Conservation (phyloP, 2,888 invertebrate genomes). For the Ophioninae sp. region DNA sequence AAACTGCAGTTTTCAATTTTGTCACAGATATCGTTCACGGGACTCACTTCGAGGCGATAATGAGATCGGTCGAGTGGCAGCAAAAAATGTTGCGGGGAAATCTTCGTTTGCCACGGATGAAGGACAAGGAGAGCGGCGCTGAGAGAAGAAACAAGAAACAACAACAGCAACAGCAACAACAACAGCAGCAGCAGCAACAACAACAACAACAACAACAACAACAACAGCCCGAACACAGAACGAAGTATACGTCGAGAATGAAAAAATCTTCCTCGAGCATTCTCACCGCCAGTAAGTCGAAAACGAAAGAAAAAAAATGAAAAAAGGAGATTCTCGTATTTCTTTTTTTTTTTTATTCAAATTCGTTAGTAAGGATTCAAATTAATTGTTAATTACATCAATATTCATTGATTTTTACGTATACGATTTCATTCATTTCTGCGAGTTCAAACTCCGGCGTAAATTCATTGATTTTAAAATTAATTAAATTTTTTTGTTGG, state of each 20-base stretch:
- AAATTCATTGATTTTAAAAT: no score
- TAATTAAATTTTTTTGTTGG: no score
- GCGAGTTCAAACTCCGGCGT: no score
- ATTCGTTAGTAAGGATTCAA: not conserved
- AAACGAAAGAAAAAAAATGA: conserved; percentile 20
- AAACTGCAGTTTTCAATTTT: conserved; percentile 11
- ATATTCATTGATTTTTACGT: no score
- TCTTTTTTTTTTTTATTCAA: not conserved
- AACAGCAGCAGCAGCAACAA: conserved; percentile 39
- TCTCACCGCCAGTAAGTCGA: conserved; percentile 81
- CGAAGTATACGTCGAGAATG: conserved; percentile 81
- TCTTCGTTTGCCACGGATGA: conserved; percentile 75
- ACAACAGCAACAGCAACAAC: conserved; percentile 51
- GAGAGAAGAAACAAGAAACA: conserved; percentile 78
- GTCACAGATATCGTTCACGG: conserved; percentile 85
- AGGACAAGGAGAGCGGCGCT: conserved; percentile 76
- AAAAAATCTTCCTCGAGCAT: conserved; percentile 82
- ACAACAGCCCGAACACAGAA: conserved; percentile 80
- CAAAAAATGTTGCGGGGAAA: conserved; percentile 84
- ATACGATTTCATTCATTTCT: no score
- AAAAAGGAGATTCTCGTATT: no score
- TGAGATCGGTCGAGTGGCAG: conserved; percentile 92
- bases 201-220: conserved; percentile 48
- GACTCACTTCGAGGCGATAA: conserved; percentile 87
- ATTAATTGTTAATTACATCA: not conserved